Evolutionary conservation across 2,113 vertebrate genomes (phyloP), one percentile per base, ranked within the genome.

Genomic region (Nothobranchius furzeri): DNA sequence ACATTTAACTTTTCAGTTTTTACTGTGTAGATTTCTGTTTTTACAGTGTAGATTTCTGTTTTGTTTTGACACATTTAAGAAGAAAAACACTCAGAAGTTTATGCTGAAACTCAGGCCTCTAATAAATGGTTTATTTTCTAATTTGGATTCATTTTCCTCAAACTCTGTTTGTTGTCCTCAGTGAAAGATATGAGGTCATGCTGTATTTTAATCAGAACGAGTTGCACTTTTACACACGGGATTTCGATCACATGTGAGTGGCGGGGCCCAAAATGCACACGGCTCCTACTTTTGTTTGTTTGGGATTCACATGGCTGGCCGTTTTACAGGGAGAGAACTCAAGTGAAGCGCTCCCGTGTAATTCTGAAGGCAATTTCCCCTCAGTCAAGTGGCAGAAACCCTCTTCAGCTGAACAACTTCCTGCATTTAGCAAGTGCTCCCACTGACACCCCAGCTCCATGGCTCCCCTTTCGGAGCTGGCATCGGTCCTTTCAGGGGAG

Each of bases 401-500:
- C 89, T 83, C 87, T 88, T 67, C 75, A 89, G 36, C 84, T 85
- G 59, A 87, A 87, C 85, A 71, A 85, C 89, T 88, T 90, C 87
- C 89, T 88, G 87, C 81, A 36, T 83, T 77, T 81, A 71, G 75
- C 17, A 48, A 51, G 59, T 24, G 7, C 30, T 54, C 47, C 60
- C 65, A 35, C 12, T 1, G 17, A 58, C 68, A 42, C 55, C 62
- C 43, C 50, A 13, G 47, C 68, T 40, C 73, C 56, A 69, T 69
- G 75, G 52, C 30, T 40, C 71, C n/a, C 64, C 20, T 47, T 37
- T 17, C 68, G 64, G 17, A 9, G 60, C 60, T 70, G 64, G 71
- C 79, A 62, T 78, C 75, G 52, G 63, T 79, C 43, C 37, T 35
- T 79, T n/a, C 1, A 70, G 68, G 75, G 30, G 11, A 12, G 47